Evolutionary conservation across 2,113 vertebrate species (phyloP).

Genomic region (Hemibagrus wyckioides): DNA sequence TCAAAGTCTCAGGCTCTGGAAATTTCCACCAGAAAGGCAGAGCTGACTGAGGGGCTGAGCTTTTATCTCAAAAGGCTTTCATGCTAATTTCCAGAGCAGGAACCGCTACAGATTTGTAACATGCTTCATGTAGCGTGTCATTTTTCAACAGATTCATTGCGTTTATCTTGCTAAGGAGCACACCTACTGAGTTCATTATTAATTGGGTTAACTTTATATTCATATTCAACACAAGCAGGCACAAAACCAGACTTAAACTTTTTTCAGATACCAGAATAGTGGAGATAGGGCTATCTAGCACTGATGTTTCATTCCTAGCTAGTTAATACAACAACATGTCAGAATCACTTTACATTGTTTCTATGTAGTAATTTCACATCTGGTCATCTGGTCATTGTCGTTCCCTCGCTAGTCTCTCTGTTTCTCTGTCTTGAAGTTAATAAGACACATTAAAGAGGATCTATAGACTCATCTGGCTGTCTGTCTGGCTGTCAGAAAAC

Average conservation of each 20-base stretch:
- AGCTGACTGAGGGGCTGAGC: slow-evolving; percentile 53
- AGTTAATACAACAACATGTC: not conserved
- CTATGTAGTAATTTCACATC: not conserved
- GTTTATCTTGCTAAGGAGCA: not conserved
- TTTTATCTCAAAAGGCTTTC: not conserved
- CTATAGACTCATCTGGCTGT: not conserved
- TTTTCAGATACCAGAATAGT: not conserved
- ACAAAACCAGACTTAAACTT: not conserved
- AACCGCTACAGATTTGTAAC: not conserved
- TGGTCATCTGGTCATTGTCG: not conserved
- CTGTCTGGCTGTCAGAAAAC: not conserved
- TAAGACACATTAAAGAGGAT: no score
- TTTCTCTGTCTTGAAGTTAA: not conserved
- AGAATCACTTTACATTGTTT: not conserved
- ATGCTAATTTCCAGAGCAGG: slow-evolving; percentile 14
- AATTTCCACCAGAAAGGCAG: slow-evolving; percentile 74
- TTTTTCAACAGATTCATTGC: not conserved
- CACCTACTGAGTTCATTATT: not conserved
- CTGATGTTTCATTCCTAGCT: not conserved
- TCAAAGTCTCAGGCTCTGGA: slow-evolving; percentile 69
- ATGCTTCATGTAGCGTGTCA: not conserved
- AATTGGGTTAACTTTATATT: not conserved
- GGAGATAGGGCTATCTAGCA: not conserved
- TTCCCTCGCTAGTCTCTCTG: not conserved
- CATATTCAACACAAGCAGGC: not conserved